These are phyloP conservation scores for Labeo rohita DNA, from an alignment of 2,113 vertebrate species.

Conservation along the genomic window DNA sequence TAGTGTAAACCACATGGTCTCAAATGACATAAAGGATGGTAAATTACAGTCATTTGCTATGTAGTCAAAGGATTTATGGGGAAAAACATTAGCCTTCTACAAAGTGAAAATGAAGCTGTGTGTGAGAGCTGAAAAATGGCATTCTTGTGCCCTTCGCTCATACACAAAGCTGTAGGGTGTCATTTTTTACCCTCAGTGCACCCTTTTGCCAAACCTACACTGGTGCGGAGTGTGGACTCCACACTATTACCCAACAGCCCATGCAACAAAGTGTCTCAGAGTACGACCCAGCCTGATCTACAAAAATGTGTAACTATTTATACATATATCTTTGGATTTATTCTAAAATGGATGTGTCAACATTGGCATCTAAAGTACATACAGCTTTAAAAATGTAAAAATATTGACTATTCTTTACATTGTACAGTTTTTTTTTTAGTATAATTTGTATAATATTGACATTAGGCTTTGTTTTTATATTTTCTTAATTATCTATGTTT, in stretches of 20 bases:
- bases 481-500: no score
- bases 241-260: neutral
- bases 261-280: neutral
- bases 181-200: neutral
- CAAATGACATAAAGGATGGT: conserved; percentile 6
- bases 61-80: neutral
- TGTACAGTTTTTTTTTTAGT: no score
- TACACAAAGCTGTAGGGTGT: neutral
- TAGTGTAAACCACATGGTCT: conserved; percentile 39
- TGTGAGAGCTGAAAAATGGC: neutral
- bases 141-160: neutral
- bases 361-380: neutral
- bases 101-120: neutral
- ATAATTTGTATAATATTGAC: no score
- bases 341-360: neutral
- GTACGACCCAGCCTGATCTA: neutral
- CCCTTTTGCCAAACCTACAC: neutral
- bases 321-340: neutral
- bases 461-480: no score
- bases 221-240: neutral
- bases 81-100: neutral
- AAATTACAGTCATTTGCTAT: neutral
- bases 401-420: no score
- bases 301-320: neutral
- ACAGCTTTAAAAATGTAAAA: no score